A percentile compares a stretch with the other conserved stretches of the same genome.
These are phyloP conservation scores for Leptobrachium leishanense DNA, from an alignment of 2,113 vertebrate species.

Conservation along the genomic window DNA sequence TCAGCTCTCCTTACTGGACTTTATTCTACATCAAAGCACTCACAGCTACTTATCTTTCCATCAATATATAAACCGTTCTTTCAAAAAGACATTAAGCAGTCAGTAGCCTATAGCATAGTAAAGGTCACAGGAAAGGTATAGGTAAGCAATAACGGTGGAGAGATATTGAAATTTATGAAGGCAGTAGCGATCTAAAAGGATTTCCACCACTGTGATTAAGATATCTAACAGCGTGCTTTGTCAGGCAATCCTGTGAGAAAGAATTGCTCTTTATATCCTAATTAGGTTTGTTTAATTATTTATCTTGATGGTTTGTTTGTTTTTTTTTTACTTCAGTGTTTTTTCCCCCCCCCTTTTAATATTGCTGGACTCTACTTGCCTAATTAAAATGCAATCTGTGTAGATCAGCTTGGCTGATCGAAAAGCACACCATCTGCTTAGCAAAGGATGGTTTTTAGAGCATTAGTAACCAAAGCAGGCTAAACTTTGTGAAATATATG, in stretches of 20 bases:
- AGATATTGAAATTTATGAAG: no score
- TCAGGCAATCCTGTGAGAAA: neutral
- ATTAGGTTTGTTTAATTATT: no score
- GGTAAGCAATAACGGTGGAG: neutral
- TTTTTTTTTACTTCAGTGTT: no score
- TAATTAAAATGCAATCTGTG: neutral
- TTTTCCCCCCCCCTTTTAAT: neutral
- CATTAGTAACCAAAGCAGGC: neutral
- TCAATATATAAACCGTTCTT: neutral
- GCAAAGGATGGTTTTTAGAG: neutral
- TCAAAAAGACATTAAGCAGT: neutral
- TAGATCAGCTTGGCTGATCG: neutral
- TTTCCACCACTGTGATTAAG: no score
- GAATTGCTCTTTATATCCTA: neutral
- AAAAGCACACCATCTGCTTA: conserved; percentile 7
- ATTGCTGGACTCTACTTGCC: neutral
- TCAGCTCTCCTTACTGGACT: conserved; percentile 23
- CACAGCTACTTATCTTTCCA: conserved; percentile 20
- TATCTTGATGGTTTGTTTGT: no score
- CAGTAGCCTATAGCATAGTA: neutral
- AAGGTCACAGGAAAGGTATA: neutral
- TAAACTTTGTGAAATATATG: no score
- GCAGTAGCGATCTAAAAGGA: no score
- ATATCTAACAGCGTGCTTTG: neutral
- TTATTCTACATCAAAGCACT: conserved; percentile 7